Percentiles rank a stretch among this genome's conserved stretches.
phyloP scores from a whole-genome alignment of 2,113 vertebrate species.

The Tretioscincus oriximinensis region DNA sequence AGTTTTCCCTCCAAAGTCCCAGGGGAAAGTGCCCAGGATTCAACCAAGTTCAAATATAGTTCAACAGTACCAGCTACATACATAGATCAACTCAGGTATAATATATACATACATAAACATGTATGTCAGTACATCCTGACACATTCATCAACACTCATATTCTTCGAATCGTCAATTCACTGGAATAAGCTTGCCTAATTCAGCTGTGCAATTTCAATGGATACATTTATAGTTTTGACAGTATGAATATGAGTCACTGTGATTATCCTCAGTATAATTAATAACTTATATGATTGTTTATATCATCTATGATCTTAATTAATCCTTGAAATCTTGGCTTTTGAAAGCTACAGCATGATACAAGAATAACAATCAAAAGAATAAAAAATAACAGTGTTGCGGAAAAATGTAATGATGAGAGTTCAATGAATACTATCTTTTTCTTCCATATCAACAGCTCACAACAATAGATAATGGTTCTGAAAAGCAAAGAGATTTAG shows the following conservation, averaged over 20 bases:
- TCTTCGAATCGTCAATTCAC: background rate
- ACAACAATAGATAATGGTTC: background rate
- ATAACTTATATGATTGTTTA: background rate
- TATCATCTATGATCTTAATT: background rate
- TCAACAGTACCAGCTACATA: too few species aligned
- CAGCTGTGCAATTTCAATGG: background rate
- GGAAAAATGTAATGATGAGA: background rate
- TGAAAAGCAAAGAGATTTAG: background rate
- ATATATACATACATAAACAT: too few species aligned
- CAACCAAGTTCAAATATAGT: too few species aligned
- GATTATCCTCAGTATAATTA: background rate
- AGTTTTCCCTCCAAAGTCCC: too few species aligned
- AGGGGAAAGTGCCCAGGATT: too few species aligned
- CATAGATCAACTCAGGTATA: too few species aligned
- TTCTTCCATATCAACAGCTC: background rate
- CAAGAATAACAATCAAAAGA: background rate
- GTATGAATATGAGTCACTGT: background rate
- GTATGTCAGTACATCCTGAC: too few species aligned
- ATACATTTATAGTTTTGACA: background rate
- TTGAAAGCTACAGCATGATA: background rate
- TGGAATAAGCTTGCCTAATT: background rate
- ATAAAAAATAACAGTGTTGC: too few species aligned
- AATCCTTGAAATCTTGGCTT: background rate
- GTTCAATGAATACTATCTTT: background rate
- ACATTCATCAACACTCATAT: too few species aligned